Percentiles rank a stretch among this genome's conserved stretches.
These are phyloP conservation scores for Scaptomyza cyrtandrae DNA, from an alignment of 2,888 invertebrate genomes.

Conservation along the genomic window DNA sequence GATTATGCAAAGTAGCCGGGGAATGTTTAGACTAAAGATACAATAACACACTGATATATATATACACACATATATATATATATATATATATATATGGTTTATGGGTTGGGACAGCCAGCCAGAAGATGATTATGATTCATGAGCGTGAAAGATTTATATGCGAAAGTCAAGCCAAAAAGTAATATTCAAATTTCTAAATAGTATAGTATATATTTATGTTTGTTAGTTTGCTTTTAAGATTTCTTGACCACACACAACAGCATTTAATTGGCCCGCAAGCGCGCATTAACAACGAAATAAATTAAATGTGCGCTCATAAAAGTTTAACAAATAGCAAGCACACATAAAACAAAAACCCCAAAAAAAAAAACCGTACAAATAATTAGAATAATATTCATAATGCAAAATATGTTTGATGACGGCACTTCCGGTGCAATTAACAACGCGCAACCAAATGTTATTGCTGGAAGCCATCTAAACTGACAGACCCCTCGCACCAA, in stretches of 20 bases:
- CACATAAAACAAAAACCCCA: not conserved
- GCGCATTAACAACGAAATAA: constrained; percentile 54
- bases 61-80: constrained; percentile 1
- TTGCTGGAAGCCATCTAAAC: constrained; percentile 32
- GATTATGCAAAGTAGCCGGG: constrained; percentile 52
- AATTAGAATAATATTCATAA: constrained; percentile 22
- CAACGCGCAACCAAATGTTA: constrained; percentile 32
- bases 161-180: constrained; percentile 34
- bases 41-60: not conserved
- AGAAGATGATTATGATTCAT: constrained; percentile 42
- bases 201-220: constrained; percentile 13
- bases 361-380: not conserved
- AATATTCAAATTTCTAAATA: constrained; percentile 29
- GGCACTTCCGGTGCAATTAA: constrained; percentile 76
- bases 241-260: constrained; percentile 67
- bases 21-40: constrained; percentile 33
- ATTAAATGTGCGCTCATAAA: constrained; percentile 51
- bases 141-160: constrained; percentile 45
- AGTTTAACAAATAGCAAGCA: constrained; percentile 13
- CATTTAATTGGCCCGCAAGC: constrained; percentile 41
- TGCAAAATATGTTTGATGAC: constrained; percentile 54
- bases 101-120: constrained; percentile 8
- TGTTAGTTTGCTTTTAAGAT: constrained; percentile 23
- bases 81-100: not conserved
- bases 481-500: constrained; percentile 21